A percentile compares a stretch with the other conserved stretches of the same genome.
Conservation (phyloP, 2,113 vertebrate genomes). For the Colistium nudipinnis region DNA sequence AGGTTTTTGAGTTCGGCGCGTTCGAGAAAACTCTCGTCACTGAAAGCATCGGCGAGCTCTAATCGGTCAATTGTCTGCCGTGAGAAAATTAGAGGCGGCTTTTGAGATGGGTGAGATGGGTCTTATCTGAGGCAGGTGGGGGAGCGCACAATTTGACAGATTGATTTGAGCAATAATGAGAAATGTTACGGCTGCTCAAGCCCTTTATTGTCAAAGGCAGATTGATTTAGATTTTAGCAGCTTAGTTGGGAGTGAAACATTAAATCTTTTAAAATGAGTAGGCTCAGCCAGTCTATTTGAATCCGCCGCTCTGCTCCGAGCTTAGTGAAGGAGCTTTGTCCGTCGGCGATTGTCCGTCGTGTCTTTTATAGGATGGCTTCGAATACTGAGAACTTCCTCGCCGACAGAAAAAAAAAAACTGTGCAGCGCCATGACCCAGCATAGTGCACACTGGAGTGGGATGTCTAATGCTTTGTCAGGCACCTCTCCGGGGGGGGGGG, state of each 20-base stretch:
- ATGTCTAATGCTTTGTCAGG: constrained; percentile 60
- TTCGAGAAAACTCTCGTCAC: constrained; percentile 25
- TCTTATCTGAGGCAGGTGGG: constrained; percentile 18
- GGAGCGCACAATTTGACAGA: constrained; percentile 41
- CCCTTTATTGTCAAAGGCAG: constrained; percentile 36
- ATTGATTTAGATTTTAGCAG: constrained; percentile 48
- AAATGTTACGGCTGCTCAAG: constrained; percentile 29
- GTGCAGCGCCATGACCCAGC: constrained; percentile 22
- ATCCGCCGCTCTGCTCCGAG: not conserved
- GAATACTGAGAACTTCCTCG: constrained; percentile 8
- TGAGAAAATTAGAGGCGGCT: constrained; percentile 25
- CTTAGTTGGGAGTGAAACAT: constrained; percentile 26
- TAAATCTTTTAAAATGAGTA: constrained; percentile 41
- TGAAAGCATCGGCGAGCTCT: constrained; percentile 4
- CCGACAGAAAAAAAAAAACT: constrained; percentile 19
- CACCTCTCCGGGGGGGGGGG: constrained; percentile 59
- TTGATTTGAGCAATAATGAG: constrained; percentile 51
- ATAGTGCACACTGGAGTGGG: constrained; percentile 41
- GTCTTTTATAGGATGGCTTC: constrained; percentile 2
- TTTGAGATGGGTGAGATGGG: constrained; percentile 30
- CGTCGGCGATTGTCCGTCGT: not conserved
- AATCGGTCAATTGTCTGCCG: constrained; percentile 5
- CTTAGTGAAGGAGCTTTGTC: not conserved
- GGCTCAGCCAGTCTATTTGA: not conserved
- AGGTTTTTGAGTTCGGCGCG: constrained; percentile 35